Evolutionary conservation across 2,113 vertebrate species (phyloP).

Genomic region (Dasyornis broadbenti): DNA sequence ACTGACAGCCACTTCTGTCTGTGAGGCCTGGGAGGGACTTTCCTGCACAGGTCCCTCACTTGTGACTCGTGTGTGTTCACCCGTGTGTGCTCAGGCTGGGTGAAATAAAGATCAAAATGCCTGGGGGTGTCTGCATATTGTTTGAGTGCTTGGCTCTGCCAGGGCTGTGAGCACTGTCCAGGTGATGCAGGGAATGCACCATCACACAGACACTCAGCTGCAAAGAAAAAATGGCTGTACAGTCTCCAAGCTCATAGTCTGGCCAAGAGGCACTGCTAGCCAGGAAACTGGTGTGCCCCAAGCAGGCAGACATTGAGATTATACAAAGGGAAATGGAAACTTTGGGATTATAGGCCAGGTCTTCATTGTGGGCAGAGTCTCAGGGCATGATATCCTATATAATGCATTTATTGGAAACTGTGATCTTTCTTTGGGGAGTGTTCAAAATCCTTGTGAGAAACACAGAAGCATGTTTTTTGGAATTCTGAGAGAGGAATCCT

Average conservation of each 20-base stretch:
- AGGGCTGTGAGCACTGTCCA: neutral
- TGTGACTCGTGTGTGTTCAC: neutral
- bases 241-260: accelerated
- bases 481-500: neutral
- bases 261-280: neutral
- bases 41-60: neutral
- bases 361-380: neutral
- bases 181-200: neutral
- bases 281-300: neutral
- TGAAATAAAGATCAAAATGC: neutral
- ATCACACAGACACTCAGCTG: neutral
- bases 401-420: neutral
- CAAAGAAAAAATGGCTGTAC: neutral
- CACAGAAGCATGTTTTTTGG: neutral
- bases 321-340: neutral
- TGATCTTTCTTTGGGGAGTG: neutral
- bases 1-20: neutral
- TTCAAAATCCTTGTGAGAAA: neutral
- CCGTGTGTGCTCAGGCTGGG: accelerated
- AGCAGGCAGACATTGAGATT: neutral
- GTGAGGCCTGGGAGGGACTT: neutral
- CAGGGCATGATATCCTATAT: accelerated
- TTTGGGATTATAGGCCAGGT: neutral
- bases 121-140: neutral
- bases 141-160: neutral